Evolutionary conservation across 2,888 invertebrate genomes (phyloP).

Genomic region (Drosophila quasianomalipes): DNA sequence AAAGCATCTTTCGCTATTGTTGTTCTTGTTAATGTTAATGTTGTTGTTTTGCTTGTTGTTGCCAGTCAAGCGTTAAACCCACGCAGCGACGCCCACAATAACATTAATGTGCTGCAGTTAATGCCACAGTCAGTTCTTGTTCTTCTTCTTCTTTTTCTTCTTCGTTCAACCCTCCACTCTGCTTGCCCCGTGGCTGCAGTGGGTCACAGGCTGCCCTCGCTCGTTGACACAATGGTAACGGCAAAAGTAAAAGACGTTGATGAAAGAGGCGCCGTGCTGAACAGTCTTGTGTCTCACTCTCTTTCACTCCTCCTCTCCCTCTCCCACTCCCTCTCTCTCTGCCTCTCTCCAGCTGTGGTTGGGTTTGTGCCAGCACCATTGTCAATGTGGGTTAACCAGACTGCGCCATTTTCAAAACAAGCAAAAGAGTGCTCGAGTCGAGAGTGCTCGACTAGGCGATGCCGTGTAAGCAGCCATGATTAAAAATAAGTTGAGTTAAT

Average conservation of each 20-base stretch:
- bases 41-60: slow-evolving; percentile 26
- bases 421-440: neutral
- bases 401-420: slow-evolving; percentile 60
- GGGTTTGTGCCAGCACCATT: slow-evolving; percentile 51
- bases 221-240: slow-evolving; percentile 76
- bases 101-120: slow-evolving; percentile 78
- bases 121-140: slow-evolving; percentile 52
- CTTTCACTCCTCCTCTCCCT: neutral
- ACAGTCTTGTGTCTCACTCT: slow-evolving; percentile 10
- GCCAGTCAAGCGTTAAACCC: slow-evolving; percentile 59
- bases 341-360: neutral
- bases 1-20: slow-evolving; percentile 47
- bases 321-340: neutral
- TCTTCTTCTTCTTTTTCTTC: neutral
- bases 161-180: neutral
- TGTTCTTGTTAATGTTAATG: slow-evolving; percentile 15
- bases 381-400: slow-evolving; percentile 77
- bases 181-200: slow-evolving; percentile 19
- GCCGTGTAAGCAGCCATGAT: neutral
- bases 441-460: neutral
- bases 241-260: slow-evolving; percentile 52
- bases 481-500: neutral
- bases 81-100: slow-evolving; percentile 72
- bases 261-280: slow-evolving; percentile 43
- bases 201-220: slow-evolving; percentile 61